Percentiles rank a stretch among this genome's conserved stretches.
Evolutionary conservation across 2,113 vertebrate genomes (phyloP).

Genomic region (Nicator chloris): DNA sequence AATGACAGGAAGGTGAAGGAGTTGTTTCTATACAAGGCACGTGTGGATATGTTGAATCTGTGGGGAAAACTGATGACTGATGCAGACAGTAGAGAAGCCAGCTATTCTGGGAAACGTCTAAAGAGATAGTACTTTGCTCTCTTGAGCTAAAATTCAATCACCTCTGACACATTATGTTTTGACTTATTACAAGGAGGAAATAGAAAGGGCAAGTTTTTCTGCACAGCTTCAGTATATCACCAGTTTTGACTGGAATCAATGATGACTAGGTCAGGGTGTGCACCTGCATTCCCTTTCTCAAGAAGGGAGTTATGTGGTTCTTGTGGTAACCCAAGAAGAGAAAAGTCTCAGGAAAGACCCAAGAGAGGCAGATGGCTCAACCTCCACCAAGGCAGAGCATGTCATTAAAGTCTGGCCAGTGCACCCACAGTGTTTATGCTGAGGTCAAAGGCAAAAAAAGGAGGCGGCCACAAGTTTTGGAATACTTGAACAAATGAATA

Average conservation of each 20-base stretch:
- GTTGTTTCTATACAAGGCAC: neutral
- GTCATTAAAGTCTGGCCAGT: neutral
- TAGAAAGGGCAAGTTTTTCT: neutral
- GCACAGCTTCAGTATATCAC: neutral
- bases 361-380: neutral
- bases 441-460: neutral
- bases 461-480: neutral
- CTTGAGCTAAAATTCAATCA: neutral
- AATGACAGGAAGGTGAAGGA: neutral
- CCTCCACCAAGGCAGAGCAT: neutral
- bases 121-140: neutral
- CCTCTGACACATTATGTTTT: neutral
- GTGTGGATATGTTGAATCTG: neutral
- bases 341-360: neutral
- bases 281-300: neutral
- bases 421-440: neutral
- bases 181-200: neutral
- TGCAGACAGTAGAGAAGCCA: neutral
- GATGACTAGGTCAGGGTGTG: neutral
- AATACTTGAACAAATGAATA: neutral
- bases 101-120: neutral
- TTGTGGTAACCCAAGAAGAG: neutral
- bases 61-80: neutral
- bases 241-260: neutral
- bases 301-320: neutral